Evolutionary conservation across 2,797 vertebrate species (phyloP), one percentile per base, ranked within the genome.

Genomic region (Cyclopterus lumpus): DNA sequence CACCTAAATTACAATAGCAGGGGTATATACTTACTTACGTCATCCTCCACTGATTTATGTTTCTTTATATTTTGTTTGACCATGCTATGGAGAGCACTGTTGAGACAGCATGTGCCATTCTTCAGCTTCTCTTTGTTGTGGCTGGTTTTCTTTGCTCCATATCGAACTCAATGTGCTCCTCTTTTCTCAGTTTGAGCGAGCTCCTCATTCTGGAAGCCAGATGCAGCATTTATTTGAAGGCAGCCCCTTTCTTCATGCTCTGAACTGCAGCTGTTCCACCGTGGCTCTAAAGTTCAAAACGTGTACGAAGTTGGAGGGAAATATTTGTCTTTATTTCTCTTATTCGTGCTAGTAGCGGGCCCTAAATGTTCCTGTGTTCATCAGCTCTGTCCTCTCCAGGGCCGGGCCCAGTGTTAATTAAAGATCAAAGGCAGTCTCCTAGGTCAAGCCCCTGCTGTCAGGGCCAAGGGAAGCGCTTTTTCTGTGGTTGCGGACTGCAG

Each of bases 381-480:
- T 90, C 76, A 86, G 12, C 73, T 79, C 63, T 58, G 64, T 80
- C 51, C 69, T 89, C 86, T 76, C 66, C 64, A 61, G 77, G 83
- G 82, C 55, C 73, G 2, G 79, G 73, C 66, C 77, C 84, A 40
- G 79, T 85, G 88, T 89, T 91, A 91, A 92, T 93, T 91, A 91
- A 92, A 90, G 92, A 94, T 92, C 92, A 92, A 91, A 93, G 90
- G 44, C 73, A 22, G 76, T 64, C 73, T 85, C 81, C 72, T 73
- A 87, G 92, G 91, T 93, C 90, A 92, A 68, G 81, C 81, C 76
- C 88, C 89, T 84, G 90, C 85, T 89, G 90, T 82, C 87, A 75
- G 86, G 89, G 88, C 84, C 74, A 71, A 79, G 75, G 68, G 82
- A 88, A 71, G 71, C 80, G 78, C 75, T 73, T 84, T 83, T 83